Evolutionary conservation across 2,888 invertebrate genomes (phyloP).

Genomic region (Acronicta psi): DNA sequence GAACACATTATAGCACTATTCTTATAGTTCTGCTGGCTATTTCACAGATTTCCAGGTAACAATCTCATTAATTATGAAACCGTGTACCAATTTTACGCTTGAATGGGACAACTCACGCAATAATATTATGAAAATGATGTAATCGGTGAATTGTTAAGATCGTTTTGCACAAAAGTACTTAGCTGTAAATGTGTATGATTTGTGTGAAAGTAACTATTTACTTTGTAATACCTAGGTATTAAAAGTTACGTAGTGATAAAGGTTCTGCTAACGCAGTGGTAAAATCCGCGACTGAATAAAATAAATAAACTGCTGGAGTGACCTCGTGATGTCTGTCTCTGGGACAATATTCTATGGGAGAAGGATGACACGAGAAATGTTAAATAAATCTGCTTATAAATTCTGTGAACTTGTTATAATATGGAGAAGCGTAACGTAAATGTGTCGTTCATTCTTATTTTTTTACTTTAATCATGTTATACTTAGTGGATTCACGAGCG

Average conservation of each 20-base stretch:
- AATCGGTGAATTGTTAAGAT: conserved; percentile 1
- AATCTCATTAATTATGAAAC: conserved; percentile 16
- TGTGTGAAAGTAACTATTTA: too few relatives aligned
- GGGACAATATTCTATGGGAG: too few relatives aligned
- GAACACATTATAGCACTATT: not conserved
- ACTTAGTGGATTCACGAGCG: conserved; percentile 1
- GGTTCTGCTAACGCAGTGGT: too few relatives aligned
- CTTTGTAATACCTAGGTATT: too few relatives aligned
- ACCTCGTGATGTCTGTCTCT: too few relatives aligned
- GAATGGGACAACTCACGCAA: conserved; percentile 1
- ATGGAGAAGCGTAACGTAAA: conserved; percentile 18
- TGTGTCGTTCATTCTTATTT: conserved; percentile 1
- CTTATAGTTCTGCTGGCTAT: not conserved
- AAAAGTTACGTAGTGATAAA: too few relatives aligned
- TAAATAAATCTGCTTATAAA: too few relatives aligned
- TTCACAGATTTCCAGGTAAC: conserved; percentile 15
- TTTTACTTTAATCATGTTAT: conserved; percentile 15
- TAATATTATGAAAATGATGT: not conserved
- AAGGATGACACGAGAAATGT: too few relatives aligned
- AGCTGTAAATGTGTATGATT: too few relatives aligned
- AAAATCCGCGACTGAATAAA: too few relatives aligned
- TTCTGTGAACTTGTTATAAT: not conserved
- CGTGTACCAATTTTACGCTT: conserved; percentile 16
- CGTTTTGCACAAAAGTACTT: not conserved
- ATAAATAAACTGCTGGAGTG: too few relatives aligned